Base-by-base conservation (phyloP, 2,797 vertebrate species). In the Clarias laeviceps region DNA sequence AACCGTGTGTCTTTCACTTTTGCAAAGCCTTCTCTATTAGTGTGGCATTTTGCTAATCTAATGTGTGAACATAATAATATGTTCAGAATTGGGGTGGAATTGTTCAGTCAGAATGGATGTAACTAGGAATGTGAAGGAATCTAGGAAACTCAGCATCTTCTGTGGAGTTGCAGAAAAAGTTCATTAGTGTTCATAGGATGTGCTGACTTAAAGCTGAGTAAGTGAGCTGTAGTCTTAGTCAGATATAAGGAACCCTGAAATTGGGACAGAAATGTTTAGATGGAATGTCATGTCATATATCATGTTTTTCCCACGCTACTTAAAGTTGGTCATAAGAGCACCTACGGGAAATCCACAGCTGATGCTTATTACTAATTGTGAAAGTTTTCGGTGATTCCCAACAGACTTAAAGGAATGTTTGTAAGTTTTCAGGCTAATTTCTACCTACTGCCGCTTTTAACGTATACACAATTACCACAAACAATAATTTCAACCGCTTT, bases 351-450 rank as follows among this genome's bases (percentile, higher is more conserved):
- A n/a, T 79, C 34, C 59, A 40, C 22, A 62, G 32, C 24, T 62
- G 9, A n/a, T 27, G 17, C 34, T 79, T 40, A 40, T 79, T 62
- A 79, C 77, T 37, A 79, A 79, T 12, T n/a, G 32, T 40, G 22
- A 61, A 62, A 40, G 59, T 79, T 62, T 79, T 79, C 77, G 57
- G 77, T 62, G 32, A 18, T 79, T 79, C 77, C 59, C 57, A n/a
- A 62, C 57, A 79, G 77, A 79, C 34, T 40, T 79, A 40, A 62
- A 79, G 77, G 59, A 79, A 79, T 17, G 17, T 62, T 62, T 34
- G 62, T 62, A 34, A 18, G 32, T n/a, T 27, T 40, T 62, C 34
- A n/a, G 57, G 77, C 57, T 40, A 45, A 62, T 79, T 59, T 61
- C 3, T 7, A 62, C 17, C 14, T 79, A 62, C 57, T 15, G 4